Conservation (phyloP, 2,113 vertebrate species). For the Cyrtonyx montezumae region DNA sequence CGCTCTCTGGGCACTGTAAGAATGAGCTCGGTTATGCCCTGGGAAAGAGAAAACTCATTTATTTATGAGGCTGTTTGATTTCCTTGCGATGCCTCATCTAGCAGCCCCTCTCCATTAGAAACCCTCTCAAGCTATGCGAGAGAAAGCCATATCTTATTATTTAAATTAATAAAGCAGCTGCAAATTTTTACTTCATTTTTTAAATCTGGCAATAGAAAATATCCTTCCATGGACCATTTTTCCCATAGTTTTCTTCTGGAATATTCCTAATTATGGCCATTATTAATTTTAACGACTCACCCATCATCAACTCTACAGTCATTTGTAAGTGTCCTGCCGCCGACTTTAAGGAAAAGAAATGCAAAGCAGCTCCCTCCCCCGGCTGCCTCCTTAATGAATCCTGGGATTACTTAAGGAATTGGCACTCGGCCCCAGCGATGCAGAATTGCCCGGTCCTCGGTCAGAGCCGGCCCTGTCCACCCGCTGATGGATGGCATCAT, state of each 20-base stretch:
- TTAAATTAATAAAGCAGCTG: slow-evolving; percentile 69
- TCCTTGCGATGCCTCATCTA: slow-evolving; percentile 59
- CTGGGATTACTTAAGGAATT: slow-evolving; percentile 64
- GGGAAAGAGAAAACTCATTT: slow-evolving; percentile 43
- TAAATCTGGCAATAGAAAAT: slow-evolving; percentile 30
- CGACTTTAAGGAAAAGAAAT: slow-evolving; percentile 15
- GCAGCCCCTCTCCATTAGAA: slow-evolving; percentile 41
- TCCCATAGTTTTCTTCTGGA: slow-evolving; percentile 55
- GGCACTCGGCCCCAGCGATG: slow-evolving; percentile 18
- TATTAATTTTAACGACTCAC: slow-evolving; percentile 75
- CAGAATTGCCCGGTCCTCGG: slow-evolving; percentile 61
- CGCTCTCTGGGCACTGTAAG: neutral
- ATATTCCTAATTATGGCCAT: slow-evolving; percentile 69
- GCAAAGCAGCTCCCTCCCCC: slow-evolving; percentile 9
- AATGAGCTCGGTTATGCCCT: slow-evolving; percentile 10
- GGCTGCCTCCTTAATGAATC: slow-evolving; percentile 60
- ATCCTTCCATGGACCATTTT: slow-evolving; percentile 62
- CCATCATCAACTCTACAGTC: slow-evolving; percentile 50
- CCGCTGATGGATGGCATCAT: slow-evolving; percentile 54
- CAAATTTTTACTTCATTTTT: slow-evolving; percentile 52
- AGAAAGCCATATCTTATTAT: slow-evolving; percentile 42
- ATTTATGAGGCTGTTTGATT: slow-evolving; percentile 58
- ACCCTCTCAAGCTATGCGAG: neutral
- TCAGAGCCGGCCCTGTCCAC: slow-evolving; percentile 48
- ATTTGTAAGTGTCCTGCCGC: slow-evolving; percentile 63